Percentiles rank a stretch among this genome's conserved stretches.
phyloP scores from a whole-genome alignment of 2,113 vertebrate species.

The Rhinolophus sinicus region DNA sequence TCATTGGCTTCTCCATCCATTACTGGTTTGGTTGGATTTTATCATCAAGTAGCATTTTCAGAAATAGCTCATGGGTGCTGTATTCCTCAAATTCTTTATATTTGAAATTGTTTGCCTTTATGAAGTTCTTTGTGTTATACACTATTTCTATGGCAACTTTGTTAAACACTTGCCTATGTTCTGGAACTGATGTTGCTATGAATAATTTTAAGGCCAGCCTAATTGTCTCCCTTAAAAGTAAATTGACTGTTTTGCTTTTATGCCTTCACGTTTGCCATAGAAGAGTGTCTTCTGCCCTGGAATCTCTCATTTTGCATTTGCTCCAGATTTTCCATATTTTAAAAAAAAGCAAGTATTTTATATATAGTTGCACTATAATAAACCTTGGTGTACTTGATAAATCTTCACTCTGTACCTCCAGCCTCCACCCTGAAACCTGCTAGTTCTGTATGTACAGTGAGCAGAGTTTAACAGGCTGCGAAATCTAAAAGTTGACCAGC shows the following conservation, averaged over 20 bases:
- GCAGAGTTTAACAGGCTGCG: not conserved
- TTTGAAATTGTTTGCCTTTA: not conserved
- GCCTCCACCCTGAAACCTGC: not conserved
- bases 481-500: not conserved
- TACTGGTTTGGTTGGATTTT: not conserved
- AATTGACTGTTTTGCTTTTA: not conserved
- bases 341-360: not conserved
- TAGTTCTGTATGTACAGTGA: not conserved
- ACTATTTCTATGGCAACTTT: not conserved
- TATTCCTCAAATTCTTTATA: not conserved
- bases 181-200: not conserved
- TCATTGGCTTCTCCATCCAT: not conserved
- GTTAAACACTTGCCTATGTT: not conserved
- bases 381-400: not conserved
- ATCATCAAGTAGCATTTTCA: slow-evolving; percentile 10
- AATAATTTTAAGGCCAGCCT: not conserved
- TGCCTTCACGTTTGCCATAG: not conserved
- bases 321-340: not conserved
- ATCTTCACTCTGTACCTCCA: not conserved
- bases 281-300: not conserved
- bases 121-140: not conserved
- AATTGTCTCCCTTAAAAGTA: slow-evolving; percentile 20
- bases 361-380: slow-evolving; percentile 1
- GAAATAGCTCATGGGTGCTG: not conserved
- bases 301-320: slow-evolving; percentile 25